Base-by-base conservation (phyloP, 92 coral and sea anemone genomes). In the Actinostola sp. region DNA sequence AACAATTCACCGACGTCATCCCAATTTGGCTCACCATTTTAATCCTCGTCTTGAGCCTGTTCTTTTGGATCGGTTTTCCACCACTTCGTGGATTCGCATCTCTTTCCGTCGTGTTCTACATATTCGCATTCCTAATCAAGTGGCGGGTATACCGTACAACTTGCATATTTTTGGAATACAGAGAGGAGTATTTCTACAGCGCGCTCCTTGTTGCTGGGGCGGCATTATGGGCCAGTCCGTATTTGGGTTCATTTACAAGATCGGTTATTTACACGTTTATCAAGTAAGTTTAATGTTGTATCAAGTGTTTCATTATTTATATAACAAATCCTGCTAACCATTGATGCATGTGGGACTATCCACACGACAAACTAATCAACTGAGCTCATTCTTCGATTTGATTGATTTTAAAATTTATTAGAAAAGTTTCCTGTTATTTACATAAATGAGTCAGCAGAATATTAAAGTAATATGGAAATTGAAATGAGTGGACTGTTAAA, bases 21-120 rank as follows among this genome's bases (percentile, higher is more conserved):
- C 93, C 98, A 12, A 12, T 56, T 8, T 81, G 90, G 82, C 82
- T 86, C 19, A 84, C 78, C 29, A 68, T 80, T 63, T 57, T 84
- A 27, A 78, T 83, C 20, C 48, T 91, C 19, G 79, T 52, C 57
- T 67, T 91, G 28, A 87, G 92, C 45, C 20, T 88, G 42, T 71
- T 90, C 58, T 91, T 91, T 65, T 91, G 97, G 97, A 78, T 72
- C 14, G 97, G 97, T 21, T 87, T 91, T 42, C 97, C 97, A 0
- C 97, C 92, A 6, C 73, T 91, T 27, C 79, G 97, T 31, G 71
- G 20, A 14, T 77, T 77, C 38, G 92, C 97, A 10, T 85, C 90
- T 11, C 43, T 87, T n/a, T 89, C 85, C 7, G 19, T 91, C 6
- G 72, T 91, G 19, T 63, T 84, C 38, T 91, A 87, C 51, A 58